Evolutionary conservation across 1,140 invertebrate genomes (phyloP).

Genomic region (Heliconius congener): DNA sequence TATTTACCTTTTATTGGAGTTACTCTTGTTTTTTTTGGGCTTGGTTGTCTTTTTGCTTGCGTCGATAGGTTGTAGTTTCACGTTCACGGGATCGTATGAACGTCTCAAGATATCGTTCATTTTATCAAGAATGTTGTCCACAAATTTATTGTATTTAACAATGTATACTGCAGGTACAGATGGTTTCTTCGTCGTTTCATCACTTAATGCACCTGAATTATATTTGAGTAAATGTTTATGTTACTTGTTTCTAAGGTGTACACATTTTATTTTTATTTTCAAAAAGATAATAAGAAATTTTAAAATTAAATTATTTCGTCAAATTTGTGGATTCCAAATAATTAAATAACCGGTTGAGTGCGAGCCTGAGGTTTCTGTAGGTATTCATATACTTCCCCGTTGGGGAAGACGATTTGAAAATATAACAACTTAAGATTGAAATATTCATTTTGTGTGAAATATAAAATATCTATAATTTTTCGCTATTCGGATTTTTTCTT

Average conservation of each 20-base stretch:
- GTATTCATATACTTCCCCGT: no score
- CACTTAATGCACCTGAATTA: slow-evolving; percentile 60
- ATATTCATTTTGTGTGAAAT: no score
- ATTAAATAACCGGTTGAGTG: no score
- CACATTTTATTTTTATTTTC: background rate
- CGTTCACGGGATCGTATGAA: slow-evolving; percentile 91
- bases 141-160: slow-evolving; percentile 90
- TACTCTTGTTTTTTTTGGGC: slow-evolving; percentile 75
- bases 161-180: slow-evolving; percentile 87
- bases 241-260: background rate
- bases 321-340: no score
- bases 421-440: no score
- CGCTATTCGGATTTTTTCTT: no score
- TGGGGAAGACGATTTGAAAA: no score
- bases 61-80: slow-evolving; percentile 86
- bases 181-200: slow-evolving; percentile 61
- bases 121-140: slow-evolving; percentile 89
- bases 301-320: no score
- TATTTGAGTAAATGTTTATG: background rate
- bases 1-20: slow-evolving; percentile 71
- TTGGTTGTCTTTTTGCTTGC: slow-evolving; percentile 77
- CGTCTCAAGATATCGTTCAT: slow-evolving; percentile 89
- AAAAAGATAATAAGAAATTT: no score
- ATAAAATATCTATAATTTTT: no score
- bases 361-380: no score